phyloP scores from a whole-genome alignment of 2,888 invertebrate genomes.

The Miltochrista miniata region DNA sequence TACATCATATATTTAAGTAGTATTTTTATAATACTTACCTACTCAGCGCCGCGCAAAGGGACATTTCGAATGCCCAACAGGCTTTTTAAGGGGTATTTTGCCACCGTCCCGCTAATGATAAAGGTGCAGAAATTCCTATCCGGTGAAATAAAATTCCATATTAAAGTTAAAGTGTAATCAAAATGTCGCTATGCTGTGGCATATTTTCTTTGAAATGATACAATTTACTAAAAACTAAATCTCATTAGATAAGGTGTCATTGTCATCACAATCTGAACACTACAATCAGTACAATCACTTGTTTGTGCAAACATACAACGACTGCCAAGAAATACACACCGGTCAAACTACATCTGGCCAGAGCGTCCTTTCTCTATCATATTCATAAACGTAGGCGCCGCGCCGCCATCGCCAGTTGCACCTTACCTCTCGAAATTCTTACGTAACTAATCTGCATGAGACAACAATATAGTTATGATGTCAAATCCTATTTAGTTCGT shows the following conservation, averaged over 20 bases:
- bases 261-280: background rate
- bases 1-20: too few species aligned
- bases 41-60: too few species aligned
- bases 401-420: constrained; percentile 13
- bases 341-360: constrained; percentile 23
- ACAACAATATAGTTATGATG: constrained; percentile 41
- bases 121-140: too few species aligned
- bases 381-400: constrained; percentile 10
- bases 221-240: background rate
- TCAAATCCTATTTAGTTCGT: constrained; percentile 16
- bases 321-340: constrained; percentile 4
- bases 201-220: too few species aligned
- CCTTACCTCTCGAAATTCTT: constrained; percentile 37
- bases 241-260: background rate
- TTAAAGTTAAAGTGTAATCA: too few species aligned
- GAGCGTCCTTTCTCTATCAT: constrained; percentile 33
- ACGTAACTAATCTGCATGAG: constrained; percentile 49
- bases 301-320: constrained; percentile 22
- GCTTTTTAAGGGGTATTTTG: too few species aligned
- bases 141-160: too few species aligned
- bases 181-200: too few species aligned
- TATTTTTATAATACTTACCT: too few species aligned
- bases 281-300: constrained; percentile 4
- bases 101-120: too few species aligned
- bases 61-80: too few species aligned